Base-by-base conservation (phyloP, 2,113 vertebrate species). In the Catharus bicknelli region DNA sequence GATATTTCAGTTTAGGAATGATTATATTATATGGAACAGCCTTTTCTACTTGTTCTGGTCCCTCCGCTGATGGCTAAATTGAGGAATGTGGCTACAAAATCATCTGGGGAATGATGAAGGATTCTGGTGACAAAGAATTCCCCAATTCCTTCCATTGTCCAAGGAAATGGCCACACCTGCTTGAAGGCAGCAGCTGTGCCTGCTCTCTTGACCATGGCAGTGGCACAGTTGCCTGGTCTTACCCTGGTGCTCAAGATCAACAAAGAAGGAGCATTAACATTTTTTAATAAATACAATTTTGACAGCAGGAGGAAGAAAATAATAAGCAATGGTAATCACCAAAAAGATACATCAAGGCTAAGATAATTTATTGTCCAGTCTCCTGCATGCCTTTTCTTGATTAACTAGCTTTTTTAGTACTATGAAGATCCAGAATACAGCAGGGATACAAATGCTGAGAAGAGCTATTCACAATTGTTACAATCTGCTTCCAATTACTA, bases 171-270 rank as follows among this genome's bases (percentile, higher is more conserved):
- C 22, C 40, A 45, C 43, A 40, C 10, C 30, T 68, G 9, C 16
- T 62, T n/a, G 20, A 30, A 77, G 58, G 40, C 85, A 19, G 54
- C 21, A 50, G 9, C 13, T 7, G 0, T 13, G 2, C 17, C 38
- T 70, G 29, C 25, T 25, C 3, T 30, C 16, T 70, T 75, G 29
- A 67, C 16, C 22, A 5, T 5, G 21, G 36, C 55, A 59, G 40
- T 55, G n/a, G 12, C 74, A 69, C 12, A 55, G 11, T 4, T 64
- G 15, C 48, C 47, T 48, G 7, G 29, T 19, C n/a, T 66, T 45
- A 61, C 5, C 1, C 13, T 27, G 5, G 8, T n/a, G 21, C 54
- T 77, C 4, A 3, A n/a, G n/a, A n/a, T n/a, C n/a, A n/a, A n/a
- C n/a, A n/a, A 72, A 69, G 23, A 45, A 69, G 64, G n/a, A 66